Percentiles rank a stretch among this genome's conserved stretches.
Conservation (phyloP, 1,140 invertebrate genomes). For the Probaryconus sp. region DNA sequence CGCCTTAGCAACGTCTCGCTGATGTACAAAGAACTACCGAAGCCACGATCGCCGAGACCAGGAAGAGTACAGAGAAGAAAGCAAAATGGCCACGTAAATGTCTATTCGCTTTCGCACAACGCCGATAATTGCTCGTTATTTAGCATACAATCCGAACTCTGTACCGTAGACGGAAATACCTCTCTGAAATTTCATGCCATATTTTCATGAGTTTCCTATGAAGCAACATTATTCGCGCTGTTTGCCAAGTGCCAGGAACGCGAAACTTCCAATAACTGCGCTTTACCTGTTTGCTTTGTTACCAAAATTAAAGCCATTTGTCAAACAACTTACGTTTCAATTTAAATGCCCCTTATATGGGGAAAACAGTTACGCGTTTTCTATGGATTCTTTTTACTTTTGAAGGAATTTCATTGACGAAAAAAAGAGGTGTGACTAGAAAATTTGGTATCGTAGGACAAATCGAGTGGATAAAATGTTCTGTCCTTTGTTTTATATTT, state of each 20-base stretch:
- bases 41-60: conserved; percentile 41
- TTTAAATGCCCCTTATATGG: no score
- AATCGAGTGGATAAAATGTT: no score
- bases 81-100: conserved; percentile 53
- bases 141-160: conserved; percentile 50
- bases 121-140: conserved; percentile 59
- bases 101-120: conserved; percentile 50
- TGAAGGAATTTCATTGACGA: no score
- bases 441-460: no score
- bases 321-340: no score
- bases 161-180: conserved; percentile 38
- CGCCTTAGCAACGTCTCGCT: conserved; percentile 16
- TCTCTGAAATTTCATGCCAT: conserved; percentile 45
- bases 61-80: conserved; percentile 44
- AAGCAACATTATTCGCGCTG: conserved; percentile 27
- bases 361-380: conserved; percentile 21
- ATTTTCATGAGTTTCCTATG: conserved; percentile 49
- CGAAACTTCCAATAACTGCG: no score
- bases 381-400: no score
- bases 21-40: conserved; percentile 44
- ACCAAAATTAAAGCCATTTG: no score
- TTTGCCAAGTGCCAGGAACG: no score
- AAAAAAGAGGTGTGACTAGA: no score
- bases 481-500: no score
- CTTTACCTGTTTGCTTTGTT: no score